Evolutionary conservation across 2,888 invertebrate species (phyloP).

Genomic region (Dinocampus coccinellae): DNA sequence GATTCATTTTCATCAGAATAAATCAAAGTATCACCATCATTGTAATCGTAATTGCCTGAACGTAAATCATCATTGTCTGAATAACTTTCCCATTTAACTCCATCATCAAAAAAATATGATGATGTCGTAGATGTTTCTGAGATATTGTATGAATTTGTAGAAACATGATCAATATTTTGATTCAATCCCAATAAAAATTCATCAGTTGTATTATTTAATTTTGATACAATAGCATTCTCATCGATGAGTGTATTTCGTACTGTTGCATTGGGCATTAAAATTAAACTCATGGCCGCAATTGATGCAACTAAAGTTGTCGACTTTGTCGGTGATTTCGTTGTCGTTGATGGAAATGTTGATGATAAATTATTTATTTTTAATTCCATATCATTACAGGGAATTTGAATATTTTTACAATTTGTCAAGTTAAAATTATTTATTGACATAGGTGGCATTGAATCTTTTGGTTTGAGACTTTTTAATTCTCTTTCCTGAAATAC

Average conservation of each 20-base stretch:
- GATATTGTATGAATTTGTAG: conserved; percentile 10
- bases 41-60: conserved; percentile 39
- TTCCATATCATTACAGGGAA: conserved; percentile 61
- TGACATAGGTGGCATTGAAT: conserved; percentile 39
- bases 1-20: conserved; percentile 8
- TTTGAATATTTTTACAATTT: conserved; percentile 48
- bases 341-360: neutral
- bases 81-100: conserved; percentile 38
- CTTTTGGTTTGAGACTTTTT: conserved; percentile 72
- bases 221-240: conserved; percentile 16
- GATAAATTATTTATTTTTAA: too few species aligned
- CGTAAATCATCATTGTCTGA: conserved; percentile 20
- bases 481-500: conserved; percentile 71
- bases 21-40: conserved; percentile 32
- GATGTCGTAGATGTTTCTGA: neutral
- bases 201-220: conserved; percentile 33
- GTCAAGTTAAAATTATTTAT: conserved; percentile 24
- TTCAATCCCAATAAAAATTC: conserved; percentile 21
- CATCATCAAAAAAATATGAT: neutral
- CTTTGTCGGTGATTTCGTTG: conserved; percentile 2
- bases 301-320: conserved; percentile 55
- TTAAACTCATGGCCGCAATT: conserved; percentile 68
- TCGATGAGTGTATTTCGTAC: conserved; percentile 21
- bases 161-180: conserved; percentile 17
- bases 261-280: conserved; percentile 54